These are phyloP conservation scores for Agrotis clavis DNA, from an alignment of 2,888 invertebrate species.

Conservation along the genomic window DNA sequence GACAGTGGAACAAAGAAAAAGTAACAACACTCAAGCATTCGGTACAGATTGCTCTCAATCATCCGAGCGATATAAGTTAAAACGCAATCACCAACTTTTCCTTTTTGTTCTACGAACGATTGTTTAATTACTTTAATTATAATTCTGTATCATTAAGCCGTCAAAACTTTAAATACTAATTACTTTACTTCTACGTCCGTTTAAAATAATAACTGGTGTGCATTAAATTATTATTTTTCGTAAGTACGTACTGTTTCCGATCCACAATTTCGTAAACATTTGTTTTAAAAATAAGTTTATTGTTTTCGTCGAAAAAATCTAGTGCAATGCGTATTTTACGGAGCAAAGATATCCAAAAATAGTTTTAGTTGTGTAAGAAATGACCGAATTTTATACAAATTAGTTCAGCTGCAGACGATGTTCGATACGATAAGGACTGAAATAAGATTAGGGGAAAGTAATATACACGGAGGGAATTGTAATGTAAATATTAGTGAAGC, in stretches of 20 bases:
- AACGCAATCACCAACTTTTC: slow-evolving; percentile 50
- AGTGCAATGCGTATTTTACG: slow-evolving; percentile 24
- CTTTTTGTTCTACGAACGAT: slow-evolving; percentile 29
- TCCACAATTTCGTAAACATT: not conserved
- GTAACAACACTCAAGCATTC: slow-evolving; percentile 25
- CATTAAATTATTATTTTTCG: slow-evolving; percentile 1
- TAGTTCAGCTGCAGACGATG: slow-evolving; percentile 32
- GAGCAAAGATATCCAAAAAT: slow-evolving; percentile 31
- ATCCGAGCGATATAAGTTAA: slow-evolving; percentile 31
- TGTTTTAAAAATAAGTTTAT: slow-evolving; percentile 32
- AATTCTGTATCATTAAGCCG: slow-evolving; percentile 32
- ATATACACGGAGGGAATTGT: slow-evolving; percentile 14
- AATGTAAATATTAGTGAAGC: slow-evolving; percentile 4
- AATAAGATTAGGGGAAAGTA: slow-evolving; percentile 10
- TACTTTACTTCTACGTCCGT: slow-evolving; percentile 13
- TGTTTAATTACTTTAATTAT: slow-evolving; percentile 37
- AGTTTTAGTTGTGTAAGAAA: slow-evolving; percentile 29
- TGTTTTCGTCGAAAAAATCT: slow-evolving; percentile 33
- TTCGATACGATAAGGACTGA: slow-evolving; percentile 15
- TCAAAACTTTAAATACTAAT: slow-evolving; percentile 32
- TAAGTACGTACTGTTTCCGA: slow-evolving; percentile 1
- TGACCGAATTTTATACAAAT: slow-evolving; percentile 1
- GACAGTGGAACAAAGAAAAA: slow-evolving; percentile 33
- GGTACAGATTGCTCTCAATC: slow-evolving; percentile 34
- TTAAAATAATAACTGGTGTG: slow-evolving; percentile 13